Conservation (phyloP, 2,888 invertebrate species). For the Phalera bucephala region DNA sequence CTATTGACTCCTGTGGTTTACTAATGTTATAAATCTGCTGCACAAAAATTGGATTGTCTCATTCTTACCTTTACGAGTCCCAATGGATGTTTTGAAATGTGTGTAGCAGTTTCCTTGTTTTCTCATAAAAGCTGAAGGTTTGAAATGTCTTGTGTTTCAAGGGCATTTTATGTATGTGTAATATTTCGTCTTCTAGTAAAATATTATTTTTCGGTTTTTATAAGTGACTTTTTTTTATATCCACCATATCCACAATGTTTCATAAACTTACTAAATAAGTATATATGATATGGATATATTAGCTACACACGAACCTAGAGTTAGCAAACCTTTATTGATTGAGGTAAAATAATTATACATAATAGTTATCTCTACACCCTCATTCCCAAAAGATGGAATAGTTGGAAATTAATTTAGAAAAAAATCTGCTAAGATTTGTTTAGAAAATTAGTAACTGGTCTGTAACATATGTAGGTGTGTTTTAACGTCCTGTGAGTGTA, state of each 20-base stretch:
- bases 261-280: too few species aligned
- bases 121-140: constrained; percentile 51
- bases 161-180: constrained; percentile 66
- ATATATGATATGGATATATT: too few species aligned
- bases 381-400: too few species aligned
- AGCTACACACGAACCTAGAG: too few species aligned
- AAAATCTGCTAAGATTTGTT: too few species aligned
- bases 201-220: constrained; percentile 80
- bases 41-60: constrained; percentile 44
- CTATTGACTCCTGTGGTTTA: constrained; percentile 30
- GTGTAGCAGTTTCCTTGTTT: constrained; percentile 62
- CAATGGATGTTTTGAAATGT: constrained; percentile 60
- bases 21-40: constrained; percentile 41
- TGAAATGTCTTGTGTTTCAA: constrained; percentile 52
- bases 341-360: too few species aligned
- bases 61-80: constrained; percentile 43
- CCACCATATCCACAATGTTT: not conserved
- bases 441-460: too few species aligned
- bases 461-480: too few species aligned
- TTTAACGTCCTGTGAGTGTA: too few species aligned
- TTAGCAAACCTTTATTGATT: too few species aligned
- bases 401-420: too few species aligned
- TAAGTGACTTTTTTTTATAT: constrained; percentile 42
- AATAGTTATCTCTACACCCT: too few species aligned
- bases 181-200: constrained; percentile 79